Conservation (phyloP, 2,113 vertebrate genomes). For the Garra rufa region DNA sequence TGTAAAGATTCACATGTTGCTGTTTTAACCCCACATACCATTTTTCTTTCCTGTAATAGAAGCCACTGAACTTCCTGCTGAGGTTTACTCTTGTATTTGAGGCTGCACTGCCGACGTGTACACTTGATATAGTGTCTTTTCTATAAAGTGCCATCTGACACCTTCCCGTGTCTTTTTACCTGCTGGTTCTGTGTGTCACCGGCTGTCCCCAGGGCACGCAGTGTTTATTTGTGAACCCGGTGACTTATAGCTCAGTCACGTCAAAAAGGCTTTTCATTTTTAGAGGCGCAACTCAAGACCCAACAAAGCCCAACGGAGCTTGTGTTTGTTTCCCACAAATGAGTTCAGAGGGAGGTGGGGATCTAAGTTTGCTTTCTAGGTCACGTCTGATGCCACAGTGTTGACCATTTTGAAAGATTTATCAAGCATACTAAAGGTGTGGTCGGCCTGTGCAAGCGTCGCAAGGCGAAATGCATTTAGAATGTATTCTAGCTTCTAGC, state of each 20-base stretch:
- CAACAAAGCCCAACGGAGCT: slow-evolving; percentile 74
- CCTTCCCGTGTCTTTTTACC: slow-evolving; percentile 52
- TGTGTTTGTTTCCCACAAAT: slow-evolving; percentile 59
- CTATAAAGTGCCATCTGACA: slow-evolving; percentile 53
- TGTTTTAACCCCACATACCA: slow-evolving; percentile 6
- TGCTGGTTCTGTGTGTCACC: slow-evolving; percentile 63
- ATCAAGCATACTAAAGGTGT: slow-evolving; percentile 48
- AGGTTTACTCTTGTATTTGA: slow-evolving; percentile 43
- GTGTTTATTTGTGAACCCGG: slow-evolving; percentile 53
- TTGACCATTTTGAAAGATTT: slow-evolving; percentile 44
- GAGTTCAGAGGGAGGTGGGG: background rate
- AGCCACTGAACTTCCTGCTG: slow-evolving; percentile 57
- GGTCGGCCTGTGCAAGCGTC: background rate
- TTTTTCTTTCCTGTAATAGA: slow-evolving; percentile 21
- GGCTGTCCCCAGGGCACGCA: slow-evolving; percentile 10
- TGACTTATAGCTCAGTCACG: slow-evolving; percentile 15
- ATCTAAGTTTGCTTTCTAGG: slow-evolving; percentile 57
- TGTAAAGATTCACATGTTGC: background rate
- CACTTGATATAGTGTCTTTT: slow-evolving; percentile 53
- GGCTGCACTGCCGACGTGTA: slow-evolving; percentile 45
- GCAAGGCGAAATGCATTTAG: slow-evolving; percentile 48
- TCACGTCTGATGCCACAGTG: slow-evolving; percentile 51
- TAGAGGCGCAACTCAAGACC: slow-evolving; percentile 53
- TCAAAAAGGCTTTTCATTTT: slow-evolving; percentile 46
- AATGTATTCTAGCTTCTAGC: slow-evolving; percentile 36